phyloP scores from a whole-genome alignment of 1,140 invertebrate genomes.

The Megathymus violae region DNA sequence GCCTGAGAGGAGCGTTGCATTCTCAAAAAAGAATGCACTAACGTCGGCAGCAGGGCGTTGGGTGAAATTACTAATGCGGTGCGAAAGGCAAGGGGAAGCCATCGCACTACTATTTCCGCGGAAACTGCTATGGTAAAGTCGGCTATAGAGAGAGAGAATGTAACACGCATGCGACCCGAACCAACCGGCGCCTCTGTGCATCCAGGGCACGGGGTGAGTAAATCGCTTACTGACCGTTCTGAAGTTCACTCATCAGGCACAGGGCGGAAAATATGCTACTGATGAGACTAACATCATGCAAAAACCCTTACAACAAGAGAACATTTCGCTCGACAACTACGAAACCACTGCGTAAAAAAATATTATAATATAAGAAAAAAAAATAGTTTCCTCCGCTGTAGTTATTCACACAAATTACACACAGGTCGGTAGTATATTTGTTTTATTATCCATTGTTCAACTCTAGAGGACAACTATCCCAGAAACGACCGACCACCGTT shows the following conservation, averaged over 20 bases:
- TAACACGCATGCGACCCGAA: not conserved
- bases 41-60: not conserved
- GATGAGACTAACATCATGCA: no score
- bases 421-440: no score
- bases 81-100: not conserved
- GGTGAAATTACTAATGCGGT: not conserved
- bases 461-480: not conserved
- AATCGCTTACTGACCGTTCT: not conserved
- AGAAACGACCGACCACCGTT: constrained; percentile 3
- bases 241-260: no score
- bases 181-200: constrained; percentile 4
- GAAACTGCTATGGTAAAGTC: not conserved
- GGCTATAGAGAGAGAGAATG: not conserved
- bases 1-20: not conserved
- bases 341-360: no score
- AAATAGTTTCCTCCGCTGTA: no score
- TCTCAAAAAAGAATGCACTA: not conserved
- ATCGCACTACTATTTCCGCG: constrained; percentile 1
- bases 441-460: no score
- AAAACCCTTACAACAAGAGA: no score
- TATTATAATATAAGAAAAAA: no score
- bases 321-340: no score
- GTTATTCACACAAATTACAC: no score
- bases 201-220: not conserved
- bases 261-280: no score